A percentile compares a stretch with the other conserved stretches of the same genome.
These are phyloP conservation scores for Lepidurus couesii DNA, from an alignment of 1,140 invertebrate species.

Conservation along the genomic window DNA sequence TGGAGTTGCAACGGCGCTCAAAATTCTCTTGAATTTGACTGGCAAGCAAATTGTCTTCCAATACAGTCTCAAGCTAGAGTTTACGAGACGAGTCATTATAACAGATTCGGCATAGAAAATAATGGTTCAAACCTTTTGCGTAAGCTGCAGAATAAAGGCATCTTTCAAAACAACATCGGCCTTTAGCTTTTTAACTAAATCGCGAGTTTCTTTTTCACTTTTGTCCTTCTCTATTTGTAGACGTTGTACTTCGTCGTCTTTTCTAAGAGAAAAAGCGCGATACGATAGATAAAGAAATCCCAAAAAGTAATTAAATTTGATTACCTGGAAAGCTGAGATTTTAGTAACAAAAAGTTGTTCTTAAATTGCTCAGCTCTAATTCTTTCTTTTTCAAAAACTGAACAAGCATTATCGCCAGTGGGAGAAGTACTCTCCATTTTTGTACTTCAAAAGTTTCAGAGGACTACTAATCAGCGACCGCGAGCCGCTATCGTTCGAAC, in stretches of 20 bases:
- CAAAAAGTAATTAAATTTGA: not conserved
- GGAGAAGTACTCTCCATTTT: not conserved
- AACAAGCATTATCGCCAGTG: not conserved
- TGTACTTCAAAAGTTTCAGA: not conserved
- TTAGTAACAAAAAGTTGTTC: not conserved
- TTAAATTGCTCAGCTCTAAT: not conserved
- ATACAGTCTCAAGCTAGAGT: not conserved
- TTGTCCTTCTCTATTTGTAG: not conserved
- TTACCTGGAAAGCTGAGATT: not conserved
- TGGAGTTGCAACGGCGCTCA: not conserved
- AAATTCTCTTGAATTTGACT: conserved; percentile 10
- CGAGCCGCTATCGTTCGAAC: too few relatives aligned
- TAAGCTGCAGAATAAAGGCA: not conserved
- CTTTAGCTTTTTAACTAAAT: not conserved
- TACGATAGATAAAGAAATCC: not conserved
- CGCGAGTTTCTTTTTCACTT: not conserved
- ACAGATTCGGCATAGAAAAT: not conserved
- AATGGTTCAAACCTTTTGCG: not conserved
- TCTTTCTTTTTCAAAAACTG: not conserved
- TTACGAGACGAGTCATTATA: not conserved
- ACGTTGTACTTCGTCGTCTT: not conserved
- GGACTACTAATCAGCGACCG: not conserved
- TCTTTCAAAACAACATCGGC: not conserved
- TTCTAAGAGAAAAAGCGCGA: not conserved
- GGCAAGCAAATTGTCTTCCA: not conserved